Evolutionary conservation across 2,888 invertebrate genomes (phyloP).

Genomic region (Hypsopygia costalis): DNA sequence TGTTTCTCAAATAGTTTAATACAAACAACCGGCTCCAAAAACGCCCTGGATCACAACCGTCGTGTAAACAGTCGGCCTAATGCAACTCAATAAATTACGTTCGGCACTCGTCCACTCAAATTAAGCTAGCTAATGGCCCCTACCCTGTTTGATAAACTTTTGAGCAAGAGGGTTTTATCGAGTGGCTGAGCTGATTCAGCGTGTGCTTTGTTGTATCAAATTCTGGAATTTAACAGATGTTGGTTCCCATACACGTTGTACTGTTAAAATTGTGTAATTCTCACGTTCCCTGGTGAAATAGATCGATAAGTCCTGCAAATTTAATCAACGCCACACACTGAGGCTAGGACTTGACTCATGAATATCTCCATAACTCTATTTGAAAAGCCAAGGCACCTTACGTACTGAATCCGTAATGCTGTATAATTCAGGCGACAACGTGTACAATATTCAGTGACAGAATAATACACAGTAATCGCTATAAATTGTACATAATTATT

Average conservation of each 20-base stretch:
- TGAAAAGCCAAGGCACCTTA: too few species aligned
- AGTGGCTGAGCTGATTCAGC: background rate
- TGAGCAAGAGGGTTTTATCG: constrained; percentile 6
- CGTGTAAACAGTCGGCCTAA: constrained; percentile 1
- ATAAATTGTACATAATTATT: too few species aligned
- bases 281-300: background rate
- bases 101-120: constrained; percentile 17
- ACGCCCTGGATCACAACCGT: background rate
- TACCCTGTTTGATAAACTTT: constrained; percentile 12
- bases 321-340: background rate
- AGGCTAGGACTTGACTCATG: too few species aligned
- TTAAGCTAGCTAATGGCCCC: constrained; percentile 11
- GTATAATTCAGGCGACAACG: too few species aligned
- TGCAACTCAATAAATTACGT: constrained; percentile 20
- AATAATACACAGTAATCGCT: too few species aligned
- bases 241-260: constrained; percentile 2
- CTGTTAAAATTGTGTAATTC: constrained; percentile 1
- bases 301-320: constrained; percentile 6
- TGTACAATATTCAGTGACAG: too few species aligned
- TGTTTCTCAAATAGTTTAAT: too few species aligned
- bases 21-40: too few species aligned
- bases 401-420: too few species aligned
- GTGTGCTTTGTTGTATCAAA: constrained; percentile 5
- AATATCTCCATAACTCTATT: too few species aligned
- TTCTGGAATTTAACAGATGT: constrained; percentile 13